Conservation (phyloP, 1,140 invertebrate genomes). For the Drosophila triauraria region DNA sequence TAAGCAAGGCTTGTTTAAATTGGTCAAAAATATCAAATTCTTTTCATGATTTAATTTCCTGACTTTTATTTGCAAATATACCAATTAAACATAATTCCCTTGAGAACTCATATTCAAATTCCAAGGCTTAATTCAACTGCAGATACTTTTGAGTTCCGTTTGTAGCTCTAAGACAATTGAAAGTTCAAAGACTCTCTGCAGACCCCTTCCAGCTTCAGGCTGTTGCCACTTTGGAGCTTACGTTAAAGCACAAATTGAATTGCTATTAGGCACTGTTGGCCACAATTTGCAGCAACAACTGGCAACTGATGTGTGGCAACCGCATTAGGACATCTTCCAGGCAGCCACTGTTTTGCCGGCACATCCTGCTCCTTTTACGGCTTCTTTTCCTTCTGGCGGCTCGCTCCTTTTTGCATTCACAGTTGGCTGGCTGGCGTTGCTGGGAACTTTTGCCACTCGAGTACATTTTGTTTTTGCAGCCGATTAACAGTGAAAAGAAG, state of each 20-base stretch:
- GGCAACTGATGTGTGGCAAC: conserved; percentile 45
- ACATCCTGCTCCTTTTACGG: conserved; percentile 14
- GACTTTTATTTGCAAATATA: neutral
- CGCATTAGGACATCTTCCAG: conserved; percentile 46
- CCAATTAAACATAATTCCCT: neutral
- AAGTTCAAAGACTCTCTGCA: neutral
- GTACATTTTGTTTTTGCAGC: conserved; percentile 75
- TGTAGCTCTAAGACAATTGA: neutral
- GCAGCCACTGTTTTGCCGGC: conserved; percentile 29
- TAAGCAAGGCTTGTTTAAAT: neutral
- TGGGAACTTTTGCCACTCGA: conserved; percentile 70
- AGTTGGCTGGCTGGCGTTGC: conserved; percentile 51
- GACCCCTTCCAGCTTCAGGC: conserved; percentile 9
- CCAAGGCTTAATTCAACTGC: conserved; percentile 1
- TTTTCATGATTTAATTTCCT: neutral
- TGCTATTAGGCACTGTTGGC: conserved; percentile 51
- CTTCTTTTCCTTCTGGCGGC: neutral
- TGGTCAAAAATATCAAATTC: no score
- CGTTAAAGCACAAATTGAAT: conserved; percentile 53
- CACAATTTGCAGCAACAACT: conserved; percentile 24
- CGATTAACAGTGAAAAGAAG: conserved; percentile 66
- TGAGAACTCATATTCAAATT: neutral
- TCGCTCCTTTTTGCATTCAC: conserved; percentile 59
- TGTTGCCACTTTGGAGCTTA: conserved; percentile 39
- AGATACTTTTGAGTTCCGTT: no score